These are phyloP conservation scores for Falco peregrinus DNA, from an alignment of 2,797 vertebrate species.

Conservation along the genomic window DNA sequence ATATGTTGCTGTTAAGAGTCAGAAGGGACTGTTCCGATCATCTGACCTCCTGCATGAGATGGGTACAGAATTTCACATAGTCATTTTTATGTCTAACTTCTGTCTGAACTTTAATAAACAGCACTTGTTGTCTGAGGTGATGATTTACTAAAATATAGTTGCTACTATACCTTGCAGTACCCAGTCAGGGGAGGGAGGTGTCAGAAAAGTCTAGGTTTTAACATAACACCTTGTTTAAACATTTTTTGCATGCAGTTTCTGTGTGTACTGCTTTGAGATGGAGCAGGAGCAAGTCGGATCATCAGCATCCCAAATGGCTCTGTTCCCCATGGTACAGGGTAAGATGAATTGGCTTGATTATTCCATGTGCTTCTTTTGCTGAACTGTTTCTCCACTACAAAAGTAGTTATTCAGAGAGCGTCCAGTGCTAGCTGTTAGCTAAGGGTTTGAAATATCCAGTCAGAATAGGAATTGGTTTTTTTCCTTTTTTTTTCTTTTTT, in stretches of 20 bases:
- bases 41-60: neutral
- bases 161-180: neutral
- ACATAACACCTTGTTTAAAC: neutral
- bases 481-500: neutral
- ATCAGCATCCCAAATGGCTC: neutral
- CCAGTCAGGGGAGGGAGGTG: neutral
- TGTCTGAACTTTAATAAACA: neutral
- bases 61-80: neutral
- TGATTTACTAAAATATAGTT: neutral
- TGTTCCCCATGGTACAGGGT: neutral
- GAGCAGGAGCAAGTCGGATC: neutral
- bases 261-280: neutral
- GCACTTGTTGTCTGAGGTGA: neutral
- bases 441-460: neutral
- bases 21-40: neutral
- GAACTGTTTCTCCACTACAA: neutral
- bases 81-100: neutral
- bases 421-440: neutral
- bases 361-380: neutral
- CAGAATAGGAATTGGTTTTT: neutral
- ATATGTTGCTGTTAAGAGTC: neutral
- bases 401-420: neutral
- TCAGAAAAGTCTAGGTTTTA: neutral
- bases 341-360: neutral
- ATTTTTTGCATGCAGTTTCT: neutral